Evolutionary conservation across 2,888 invertebrate species (phyloP), one percentile per base, ranked within the genome.

Genomic region (Strigamia crassipes): DNA sequence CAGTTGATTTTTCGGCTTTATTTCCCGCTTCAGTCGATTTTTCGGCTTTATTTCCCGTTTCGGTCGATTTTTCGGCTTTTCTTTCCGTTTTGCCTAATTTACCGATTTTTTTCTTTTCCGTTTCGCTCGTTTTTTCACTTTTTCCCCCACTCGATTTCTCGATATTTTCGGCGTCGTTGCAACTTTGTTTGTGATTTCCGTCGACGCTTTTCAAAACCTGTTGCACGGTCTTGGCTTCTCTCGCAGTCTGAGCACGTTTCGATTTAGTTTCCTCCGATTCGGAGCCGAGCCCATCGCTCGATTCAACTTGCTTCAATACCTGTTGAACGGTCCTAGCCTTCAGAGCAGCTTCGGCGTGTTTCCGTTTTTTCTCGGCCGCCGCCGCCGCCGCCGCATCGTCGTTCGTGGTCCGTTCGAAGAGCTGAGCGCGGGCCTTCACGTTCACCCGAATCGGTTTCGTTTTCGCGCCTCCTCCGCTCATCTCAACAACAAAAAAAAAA

Each of bases 371-470:
- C 15, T 23, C 66, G 21, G 56, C 77, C n/a, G 80, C n/a, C 15
- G 79, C 79, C 2, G 79, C 79, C 4, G 80, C n/a, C 15, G 79
- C 79, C 2, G 79, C 79, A 8, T 21, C 56, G 18, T 21, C 27
- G n/a, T 15, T 15, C 31, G 80, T n/a, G 0, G 80, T 56, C 56
- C 56, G 80, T 61, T 80, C 80, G 34, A 80, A 80, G 2, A 80
- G 46, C 56, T 61, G 80, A 3, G 80, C 80, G 23, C 80, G 46
- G 80, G 80, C 80, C 80, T 13, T 46, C 21, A 80, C 80, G 46
- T 80, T 51, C 79, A 79, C 79, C 6, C 38, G 38, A 38, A 38
- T 38, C 38, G 38, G 38, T 38, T 38, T 38, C 2, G 4, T 38
- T 38, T 38, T 38, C 38, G 38, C 38, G 9, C 4, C 38, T 6